Evolutionary conservation across 2,888 invertebrate species (phyloP).

Genomic region (Pogonocherus hispidulus): DNA sequence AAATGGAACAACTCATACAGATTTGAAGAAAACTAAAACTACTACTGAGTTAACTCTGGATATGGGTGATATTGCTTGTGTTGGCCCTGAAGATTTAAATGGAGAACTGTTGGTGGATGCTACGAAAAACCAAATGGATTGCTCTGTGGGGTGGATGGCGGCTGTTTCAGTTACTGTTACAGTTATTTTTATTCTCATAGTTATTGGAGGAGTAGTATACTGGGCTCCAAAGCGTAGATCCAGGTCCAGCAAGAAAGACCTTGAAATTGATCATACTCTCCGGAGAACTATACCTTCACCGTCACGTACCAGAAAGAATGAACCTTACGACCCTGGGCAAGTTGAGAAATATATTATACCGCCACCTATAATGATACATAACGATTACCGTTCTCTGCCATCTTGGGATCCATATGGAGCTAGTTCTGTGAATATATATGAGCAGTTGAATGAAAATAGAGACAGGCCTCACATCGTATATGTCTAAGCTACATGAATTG

Average conservation of each 20-base stretch:
- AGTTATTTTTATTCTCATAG: slow-evolving; percentile 58
- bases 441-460: slow-evolving; percentile 66
- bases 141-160: slow-evolving; percentile 75
- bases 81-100: slow-evolving; percentile 72
- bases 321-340: slow-evolving; percentile 57
- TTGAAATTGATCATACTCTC: slow-evolving; percentile 47
- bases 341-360: slow-evolving; percentile 63
- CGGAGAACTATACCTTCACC: slow-evolving; percentile 48
- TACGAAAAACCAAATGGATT: slow-evolving; percentile 76
- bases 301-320: slow-evolving; percentile 46
- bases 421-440: slow-evolving; percentile 61
- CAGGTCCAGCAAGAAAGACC: slow-evolving; percentile 55
- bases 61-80: slow-evolving; percentile 73
- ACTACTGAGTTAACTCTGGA: slow-evolving; percentile 69
- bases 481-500: slow-evolving; percentile 66
- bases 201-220: slow-evolving; percentile 61
- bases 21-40: slow-evolving; percentile 59
- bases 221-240: slow-evolving; percentile 60
- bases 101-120: slow-evolving; percentile 72
- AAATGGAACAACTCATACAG: slow-evolving; percentile 42
- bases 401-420: slow-evolving; percentile 64
- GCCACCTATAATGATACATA: slow-evolving; percentile 60
- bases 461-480: slow-evolving; percentile 70
- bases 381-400: slow-evolving; percentile 64
- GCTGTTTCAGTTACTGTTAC: slow-evolving; percentile 71